Conservation (phyloP, 1,140 invertebrate genomes). For the Papilio dardanus region DNA sequence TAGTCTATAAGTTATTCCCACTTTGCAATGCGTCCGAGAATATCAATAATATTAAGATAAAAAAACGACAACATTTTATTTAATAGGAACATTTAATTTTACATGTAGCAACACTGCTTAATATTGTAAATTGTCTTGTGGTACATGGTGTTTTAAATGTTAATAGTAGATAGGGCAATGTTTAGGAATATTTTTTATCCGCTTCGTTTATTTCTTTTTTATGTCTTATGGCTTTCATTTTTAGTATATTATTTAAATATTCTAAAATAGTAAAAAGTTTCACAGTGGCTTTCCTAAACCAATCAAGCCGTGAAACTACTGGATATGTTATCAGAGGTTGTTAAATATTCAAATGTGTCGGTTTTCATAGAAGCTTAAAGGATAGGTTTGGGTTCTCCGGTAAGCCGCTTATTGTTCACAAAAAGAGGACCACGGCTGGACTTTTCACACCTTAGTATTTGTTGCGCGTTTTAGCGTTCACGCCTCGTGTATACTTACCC, state of each 20-base stretch:
- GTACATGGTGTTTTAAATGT: neutral
- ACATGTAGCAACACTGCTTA: neutral
- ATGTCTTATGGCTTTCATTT: no score
- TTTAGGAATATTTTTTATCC: no score
- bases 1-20: slow-evolving; percentile 24
- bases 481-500: slow-evolving; percentile 74
- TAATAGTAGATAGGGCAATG: neutral
- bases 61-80: slow-evolving; percentile 7
- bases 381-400: slow-evolving; percentile 54
- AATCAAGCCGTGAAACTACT: neutral
- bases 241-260: no score
- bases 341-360: slow-evolving; percentile 16
- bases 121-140: neutral
- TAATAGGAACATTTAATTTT: neutral
- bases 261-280: no score
- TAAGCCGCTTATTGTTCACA: slow-evolving; percentile 70
- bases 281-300: no score
- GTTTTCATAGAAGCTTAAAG: slow-evolving; percentile 11
- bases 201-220: no score
- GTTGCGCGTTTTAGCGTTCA: slow-evolving; percentile 73
- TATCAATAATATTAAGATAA: slow-evolving; percentile 16
- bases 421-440: slow-evolving; percentile 63
- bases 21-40: slow-evolving; percentile 1
- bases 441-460: slow-evolving; percentile 81
- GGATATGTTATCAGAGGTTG: neutral